Base-by-base conservation (phyloP, 2,797 vertebrate species). In the Helicolenus hilgendorfi region DNA sequence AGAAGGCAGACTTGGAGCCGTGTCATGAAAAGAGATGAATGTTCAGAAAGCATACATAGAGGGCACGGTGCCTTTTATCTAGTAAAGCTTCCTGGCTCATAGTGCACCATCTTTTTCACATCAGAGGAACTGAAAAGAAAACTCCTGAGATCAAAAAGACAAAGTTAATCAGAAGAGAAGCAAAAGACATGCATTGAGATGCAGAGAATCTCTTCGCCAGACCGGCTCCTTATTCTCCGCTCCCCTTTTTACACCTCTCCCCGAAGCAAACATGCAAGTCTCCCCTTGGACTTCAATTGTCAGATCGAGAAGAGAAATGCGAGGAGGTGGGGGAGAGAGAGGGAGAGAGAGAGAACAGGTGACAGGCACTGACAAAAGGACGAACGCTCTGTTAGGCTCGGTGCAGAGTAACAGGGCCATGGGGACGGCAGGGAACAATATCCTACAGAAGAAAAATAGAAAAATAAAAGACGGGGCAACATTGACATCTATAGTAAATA, bases 361-460 rank as follows among this genome's bases (percentile, higher is more conserved):
- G 96, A 97, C 96, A 96, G 94, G 88, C 90, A 36, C 94, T 95
- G 95, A 97, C 97, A 96, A 95, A 96, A 96, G 95, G 94, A 96
- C 88, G 89, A 94, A 95, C 84, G 91, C 94, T 96, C 95, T 49
- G 95, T 96, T 95, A 94, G 94, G 94, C 95, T 91, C 69, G 53
- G 91, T 79, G 88, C 93, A 92, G 89, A 86, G 91, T 96, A 97
- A 97, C 95, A 93, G 96, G 94, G 93, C 96, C 95, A 92, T 79
- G 83, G 97, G 96, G 97, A 97, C 90, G 7, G 69, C 63, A 36
- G 73, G 89, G 87, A 95, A 94, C 94, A 90, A 95, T 96, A 92
- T 95, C 90, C 87, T 79, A 83, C 78, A 68, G 76, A 84, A 80
- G 81, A 87, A 94, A 94, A 91, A 94, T 92, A 64, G 87, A 76